phyloP scores from a whole-genome alignment of 2,797 vertebrate species.

The Calcarius lapponicus region DNA sequence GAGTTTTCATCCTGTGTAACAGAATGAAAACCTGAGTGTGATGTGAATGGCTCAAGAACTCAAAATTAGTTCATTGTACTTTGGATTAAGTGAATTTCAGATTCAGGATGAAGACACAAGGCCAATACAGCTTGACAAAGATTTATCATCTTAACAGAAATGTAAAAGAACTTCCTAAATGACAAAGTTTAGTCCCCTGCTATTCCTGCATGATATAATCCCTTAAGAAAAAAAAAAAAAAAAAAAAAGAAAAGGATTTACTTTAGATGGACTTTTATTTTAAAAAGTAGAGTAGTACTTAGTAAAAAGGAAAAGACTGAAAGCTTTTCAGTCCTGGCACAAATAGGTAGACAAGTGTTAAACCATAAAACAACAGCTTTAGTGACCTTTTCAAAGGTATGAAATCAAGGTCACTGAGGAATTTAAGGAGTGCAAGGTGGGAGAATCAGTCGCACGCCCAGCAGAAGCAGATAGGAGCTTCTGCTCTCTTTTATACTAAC shows the following conservation, averaged over 20 bases:
- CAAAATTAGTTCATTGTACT: not conserved
- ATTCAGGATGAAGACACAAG: not conserved
- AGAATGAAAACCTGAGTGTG: not conserved
- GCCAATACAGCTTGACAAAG: not conserved
- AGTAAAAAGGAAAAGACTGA: not conserved
- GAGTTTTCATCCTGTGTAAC: not conserved
- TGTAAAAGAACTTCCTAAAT: not conserved
- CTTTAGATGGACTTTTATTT: not conserved
- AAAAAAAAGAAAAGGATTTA: not conserved
- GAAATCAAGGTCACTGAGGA: slow-evolving; percentile 23
- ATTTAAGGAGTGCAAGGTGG: slow-evolving; percentile 38
- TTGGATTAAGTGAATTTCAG: not conserved
- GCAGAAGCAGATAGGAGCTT: not conserved
- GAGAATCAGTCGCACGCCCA: not conserved
- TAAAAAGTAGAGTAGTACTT: not conserved
- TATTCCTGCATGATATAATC: not conserved
- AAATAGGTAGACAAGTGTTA: not conserved
- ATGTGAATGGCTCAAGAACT: not conserved
- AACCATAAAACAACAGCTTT: not conserved
- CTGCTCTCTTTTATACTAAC: not conserved
- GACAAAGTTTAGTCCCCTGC: not conserved
- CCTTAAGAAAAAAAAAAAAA: not conserved
- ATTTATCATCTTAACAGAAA: not conserved
- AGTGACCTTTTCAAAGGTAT: not conserved
- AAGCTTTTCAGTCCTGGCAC: not conserved